Evolutionary conservation across 64 coral and sea anemone genomes (phyloP).

Genomic region (Actinia tenebrosa): DNA sequence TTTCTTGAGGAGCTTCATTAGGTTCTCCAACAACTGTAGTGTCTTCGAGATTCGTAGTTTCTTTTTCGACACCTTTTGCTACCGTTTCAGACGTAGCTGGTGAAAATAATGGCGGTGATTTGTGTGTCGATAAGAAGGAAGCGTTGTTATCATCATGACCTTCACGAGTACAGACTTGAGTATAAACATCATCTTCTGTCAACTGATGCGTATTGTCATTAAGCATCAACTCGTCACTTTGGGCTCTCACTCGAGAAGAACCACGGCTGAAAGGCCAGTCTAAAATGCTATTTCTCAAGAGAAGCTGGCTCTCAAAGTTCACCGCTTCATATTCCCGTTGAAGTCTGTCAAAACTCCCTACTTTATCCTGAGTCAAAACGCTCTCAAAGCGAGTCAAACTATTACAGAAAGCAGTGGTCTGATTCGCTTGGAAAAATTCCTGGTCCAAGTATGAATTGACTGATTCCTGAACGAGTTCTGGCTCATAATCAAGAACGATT

Average conservation of each 20-base stretch:
- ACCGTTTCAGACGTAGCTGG: background rate
- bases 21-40: background rate
- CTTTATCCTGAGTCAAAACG: background rate
- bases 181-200: conserved; percentile 48
- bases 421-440: background rate
- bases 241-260: background rate
- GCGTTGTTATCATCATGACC: no score
- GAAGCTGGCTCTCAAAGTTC: conserved; percentile 30
- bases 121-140: no score
- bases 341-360: background rate
- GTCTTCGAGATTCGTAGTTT: background rate
- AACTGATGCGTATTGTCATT: conserved; percentile 28
- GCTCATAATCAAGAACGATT: conserved; percentile 37
- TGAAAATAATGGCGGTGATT: background rate
- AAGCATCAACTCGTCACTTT: background rate
- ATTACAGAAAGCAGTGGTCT: background rate
- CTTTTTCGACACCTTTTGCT: background rate
- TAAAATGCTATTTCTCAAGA: background rate
- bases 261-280: background rate
- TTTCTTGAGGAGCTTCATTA: background rate
- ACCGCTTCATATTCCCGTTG: conserved; percentile 50
- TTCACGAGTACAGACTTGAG: conserved; percentile 10
- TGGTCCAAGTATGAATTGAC: conserved; percentile 34
- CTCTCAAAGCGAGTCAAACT: background rate
- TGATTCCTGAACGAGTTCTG: conserved; percentile 34